Base-by-base conservation (phyloP, 53 echinoderm and acorn worm species). In the Zoroaster sp. region DNA sequence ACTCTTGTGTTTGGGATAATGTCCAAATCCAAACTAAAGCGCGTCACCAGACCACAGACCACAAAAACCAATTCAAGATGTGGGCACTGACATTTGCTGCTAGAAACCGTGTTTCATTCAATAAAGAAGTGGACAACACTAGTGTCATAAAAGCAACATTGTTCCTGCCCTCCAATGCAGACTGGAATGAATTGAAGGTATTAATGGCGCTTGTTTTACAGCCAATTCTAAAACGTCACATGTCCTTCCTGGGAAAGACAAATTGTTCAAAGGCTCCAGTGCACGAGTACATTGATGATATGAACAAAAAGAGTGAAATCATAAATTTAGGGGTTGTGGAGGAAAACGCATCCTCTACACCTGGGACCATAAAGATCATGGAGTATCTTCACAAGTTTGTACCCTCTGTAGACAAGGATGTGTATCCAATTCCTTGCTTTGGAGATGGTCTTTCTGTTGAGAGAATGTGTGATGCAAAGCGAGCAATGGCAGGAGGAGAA, bases 401-500 rank as follows among this genome's bases (percentile, higher is more conserved):
- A 1, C 77, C 77, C 17, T 25, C n/a, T 51, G 76, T 46, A 15
- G 3, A 77, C 32, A 51, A 51, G n/a, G n/a, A n/a, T n/a, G n/a
- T n/a, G 77, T 35, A 77, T 12, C 77, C 77, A 2, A 53, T 77
- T 13, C 18, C 51, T 4, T 77, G 53, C 18, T 77, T 77, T 52
- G 36, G 77, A 18, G 77, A 77, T 53, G 77, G 77, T 13, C 77
- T 77, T 5, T 77, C 53, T 1, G 77, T 77, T 2, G 77, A 77
- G 52, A 13, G 77, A 15, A 77, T 53, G 53, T 34, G 32, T 12
- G 54, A 77, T 35, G 14, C 53, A 14, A 51, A 53, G 17, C 52
- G 77, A n/a, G 28, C 77, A 6, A 77, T 51, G 33, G 52, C 35
- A 30, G 77, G 77, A 33, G 54, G 77, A 14, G 17, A 13, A 14